Percentiles rank a stretch among this genome's conserved stretches.
Conservation (phyloP, 30 jellyfish, hydroid and myxozoan species). For the Pelagia noctiluca region DNA sequence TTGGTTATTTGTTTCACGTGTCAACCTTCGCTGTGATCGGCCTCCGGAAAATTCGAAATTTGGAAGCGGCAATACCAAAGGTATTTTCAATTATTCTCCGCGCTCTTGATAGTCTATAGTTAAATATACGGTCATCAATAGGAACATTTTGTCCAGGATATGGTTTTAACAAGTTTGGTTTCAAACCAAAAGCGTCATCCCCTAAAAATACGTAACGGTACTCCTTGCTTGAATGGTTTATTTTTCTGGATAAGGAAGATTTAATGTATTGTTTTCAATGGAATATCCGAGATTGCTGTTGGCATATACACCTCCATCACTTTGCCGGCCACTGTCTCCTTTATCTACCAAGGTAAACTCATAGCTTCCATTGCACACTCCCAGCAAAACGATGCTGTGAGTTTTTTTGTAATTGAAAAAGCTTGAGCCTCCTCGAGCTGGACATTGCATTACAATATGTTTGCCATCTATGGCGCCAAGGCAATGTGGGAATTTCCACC, state of each 20-base stretch:
- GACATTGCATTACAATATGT: conserved; percentile 63
- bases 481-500: too few species aligned
- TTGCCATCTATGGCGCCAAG: too few species aligned
- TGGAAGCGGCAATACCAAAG: conserved; percentile 67
- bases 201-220: conserved; percentile 66
- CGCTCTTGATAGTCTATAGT: conserved; percentile 60
- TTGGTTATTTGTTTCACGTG: conserved; percentile 57
- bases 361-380: conserved; percentile 43
- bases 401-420: conserved; percentile 50
- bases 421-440: conserved; percentile 35
- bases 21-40: conserved; percentile 62
- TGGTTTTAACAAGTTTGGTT: conserved; percentile 61
- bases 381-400: too few species aligned
- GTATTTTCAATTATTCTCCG: conserved; percentile 69
- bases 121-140: conserved; percentile 37
- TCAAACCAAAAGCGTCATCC: conserved; percentile 72
- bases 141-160: conserved; percentile 55
- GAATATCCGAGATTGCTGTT: conserved; percentile 63
- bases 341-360: conserved; percentile 39
- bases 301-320: conserved; percentile 73
- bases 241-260: conserved; percentile 42
- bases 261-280: conserved; percentile 30
- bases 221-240: conserved; percentile 35
- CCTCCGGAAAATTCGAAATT: conserved; percentile 64
- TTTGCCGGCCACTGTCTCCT: conserved; percentile 58